Conservation (phyloP, 1,140 invertebrate species). For the Dryas iulia region DNA sequence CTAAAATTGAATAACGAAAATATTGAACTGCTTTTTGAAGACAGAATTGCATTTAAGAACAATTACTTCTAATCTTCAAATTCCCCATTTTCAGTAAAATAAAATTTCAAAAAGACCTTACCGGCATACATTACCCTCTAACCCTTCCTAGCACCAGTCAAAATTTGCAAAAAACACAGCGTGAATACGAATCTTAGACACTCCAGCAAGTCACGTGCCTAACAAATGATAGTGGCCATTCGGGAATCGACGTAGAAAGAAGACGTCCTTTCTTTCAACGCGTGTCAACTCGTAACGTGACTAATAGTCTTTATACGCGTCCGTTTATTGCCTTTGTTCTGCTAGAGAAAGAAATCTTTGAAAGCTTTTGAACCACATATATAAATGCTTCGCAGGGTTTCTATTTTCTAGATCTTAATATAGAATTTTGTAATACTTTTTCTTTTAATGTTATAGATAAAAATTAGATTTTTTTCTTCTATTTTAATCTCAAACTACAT, state of each 20-base stretch:
- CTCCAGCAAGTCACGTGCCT: constrained; percentile 28
- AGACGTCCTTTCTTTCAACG: constrained; percentile 41
- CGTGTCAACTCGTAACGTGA: constrained; percentile 48
- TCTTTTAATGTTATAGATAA: no score
- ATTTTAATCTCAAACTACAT: no score
- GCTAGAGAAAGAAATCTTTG: background rate
- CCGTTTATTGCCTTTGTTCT: constrained; percentile 37
- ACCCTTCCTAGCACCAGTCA: background rate
- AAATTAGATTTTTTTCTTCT: no score
- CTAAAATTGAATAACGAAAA: no score
- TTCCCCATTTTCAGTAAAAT: no score
- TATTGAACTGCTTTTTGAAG: no score
- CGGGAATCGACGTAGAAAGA: constrained; percentile 30
- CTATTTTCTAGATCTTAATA: background rate
- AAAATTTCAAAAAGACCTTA: no score
- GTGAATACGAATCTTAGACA: constrained; percentile 24
- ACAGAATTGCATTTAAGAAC: no score
- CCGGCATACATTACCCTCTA: background rate
- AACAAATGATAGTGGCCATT: constrained; percentile 37
- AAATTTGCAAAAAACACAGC: constrained; percentile 4
- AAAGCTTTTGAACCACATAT: background rate
- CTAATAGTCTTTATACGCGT: constrained; percentile 44
- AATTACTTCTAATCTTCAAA: no score
- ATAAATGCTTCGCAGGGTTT: background rate
- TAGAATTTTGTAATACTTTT: background rate